Conservation (phyloP, 2,888 invertebrate species). For the Drosophila fungiperda region DNA sequence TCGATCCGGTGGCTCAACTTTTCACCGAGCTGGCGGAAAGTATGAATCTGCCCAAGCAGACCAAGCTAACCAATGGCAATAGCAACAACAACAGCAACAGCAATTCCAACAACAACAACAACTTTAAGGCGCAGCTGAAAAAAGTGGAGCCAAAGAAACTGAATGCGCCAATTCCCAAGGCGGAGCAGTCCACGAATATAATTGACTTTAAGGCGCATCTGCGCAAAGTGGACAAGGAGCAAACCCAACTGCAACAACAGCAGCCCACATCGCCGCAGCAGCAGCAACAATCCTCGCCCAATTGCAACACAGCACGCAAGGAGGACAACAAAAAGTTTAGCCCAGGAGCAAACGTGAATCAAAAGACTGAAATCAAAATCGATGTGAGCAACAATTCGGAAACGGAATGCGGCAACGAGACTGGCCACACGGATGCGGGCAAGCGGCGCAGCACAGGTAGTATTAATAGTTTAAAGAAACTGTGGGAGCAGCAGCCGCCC, state of each 20-base stretch:
- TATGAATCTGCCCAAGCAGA: slow-evolving; percentile 88
- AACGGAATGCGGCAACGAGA: slow-evolving; percentile 31
- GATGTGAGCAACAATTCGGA: slow-evolving; percentile 75
- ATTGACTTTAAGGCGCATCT: slow-evolving; percentile 94
- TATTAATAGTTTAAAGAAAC: slow-evolving; percentile 95
- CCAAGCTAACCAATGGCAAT: slow-evolving; percentile 68
- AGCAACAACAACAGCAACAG: slow-evolving; percentile 56
- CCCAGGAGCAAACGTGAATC: slow-evolving; percentile 66
- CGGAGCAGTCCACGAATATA: slow-evolving; percentile 87
- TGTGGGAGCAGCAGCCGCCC: slow-evolving; percentile 90
- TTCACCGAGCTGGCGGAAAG: slow-evolving; percentile 94
- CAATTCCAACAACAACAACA: slow-evolving; percentile 58
- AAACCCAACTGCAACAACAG: slow-evolving; percentile 24
- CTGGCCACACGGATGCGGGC: slow-evolving; percentile 86
- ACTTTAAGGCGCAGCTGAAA: slow-evolving; percentile 90
- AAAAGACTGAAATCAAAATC: slow-evolving; percentile 86
- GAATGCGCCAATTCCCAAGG: slow-evolving; percentile 86
- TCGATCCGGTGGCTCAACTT: slow-evolving; percentile 92
- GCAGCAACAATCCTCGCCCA: slow-evolving; percentile 51
- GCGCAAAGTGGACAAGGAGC: slow-evolving; percentile 90
- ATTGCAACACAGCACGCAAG: slow-evolving; percentile 52
- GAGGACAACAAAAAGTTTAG: slow-evolving; percentile 61
- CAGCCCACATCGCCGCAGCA: slow-evolving; percentile 27
- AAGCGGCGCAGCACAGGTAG: slow-evolving; percentile 96
- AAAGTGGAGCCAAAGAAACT: slow-evolving; percentile 90